Base-by-base conservation (phyloP, 2,113 vertebrate species). In the Chunga burmeisteri region DNA sequence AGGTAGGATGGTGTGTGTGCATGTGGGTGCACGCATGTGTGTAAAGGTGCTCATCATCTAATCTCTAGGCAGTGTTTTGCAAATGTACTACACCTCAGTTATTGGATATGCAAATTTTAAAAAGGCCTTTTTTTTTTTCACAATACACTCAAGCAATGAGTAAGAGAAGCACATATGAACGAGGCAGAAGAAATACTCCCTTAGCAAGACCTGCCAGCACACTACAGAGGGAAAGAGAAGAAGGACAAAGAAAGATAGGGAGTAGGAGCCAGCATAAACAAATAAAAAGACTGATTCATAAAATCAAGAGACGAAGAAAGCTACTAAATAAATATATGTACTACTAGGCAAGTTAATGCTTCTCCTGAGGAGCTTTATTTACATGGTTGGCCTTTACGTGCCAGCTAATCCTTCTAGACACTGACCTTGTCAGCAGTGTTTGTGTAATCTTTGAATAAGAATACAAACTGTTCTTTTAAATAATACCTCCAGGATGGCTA, bases 341-440 rank as follows among this genome's bases (percentile, higher is more conserved):
- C 34, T 84, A 49, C 62, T 46, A 55, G 29, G 46, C 49, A 79
- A 87, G 70, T 77, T 92, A 89, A 86, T 79, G 22, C 8, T 50
- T 3, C 65, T 92, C 61, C 61, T 59, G 65, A 88, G 91, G 55
- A 94, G 65, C 56, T 85, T 94, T 81, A 74, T 96, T 96, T 95
- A 79, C 3, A 4, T 61, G 72, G 44, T 46, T 91, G 78, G 77
- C 93, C 83, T 89, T 96, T 93, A 94, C 89, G 77, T 40, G 81
- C 61, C 66, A 68, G 77, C 58, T 94, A 96, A 97, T 91, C 91
- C 95, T 94, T 81, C 67, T 18, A 72, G 82, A 84, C 77, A 42
- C 86, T 86, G 95, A 94, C 95, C 77, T 95, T 94, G 94, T 85
- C 91, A 87, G 86, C 52, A 72, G 61, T 80, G 77, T 89, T 91